These are phyloP conservation scores for Petrocephalus microphthalmus DNA, from an alignment of 2,113 vertebrate species.

Conservation along the genomic window DNA sequence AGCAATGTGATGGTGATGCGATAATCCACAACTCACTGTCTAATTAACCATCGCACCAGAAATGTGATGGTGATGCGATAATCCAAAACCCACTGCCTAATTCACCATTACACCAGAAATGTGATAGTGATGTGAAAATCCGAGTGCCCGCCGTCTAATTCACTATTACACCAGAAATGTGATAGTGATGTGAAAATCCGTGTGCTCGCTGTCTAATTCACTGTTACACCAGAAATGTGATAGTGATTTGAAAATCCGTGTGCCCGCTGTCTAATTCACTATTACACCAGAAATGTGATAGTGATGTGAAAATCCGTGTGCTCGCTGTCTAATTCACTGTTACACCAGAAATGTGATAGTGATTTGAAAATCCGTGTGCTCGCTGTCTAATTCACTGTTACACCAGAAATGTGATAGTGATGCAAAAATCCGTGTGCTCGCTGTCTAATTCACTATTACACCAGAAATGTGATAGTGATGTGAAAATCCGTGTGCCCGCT, in stretches of 20 bases:
- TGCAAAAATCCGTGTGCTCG: background rate
- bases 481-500: background rate
- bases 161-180: background rate
- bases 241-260: background rate
- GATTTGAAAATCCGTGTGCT: background rate
- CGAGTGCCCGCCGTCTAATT: background rate
- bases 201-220: background rate
- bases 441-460: no score
- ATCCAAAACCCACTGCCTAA: background rate
- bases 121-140: no score
- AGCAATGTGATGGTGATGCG: background rate
- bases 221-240: background rate
- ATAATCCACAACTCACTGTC: background rate
- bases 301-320: no score
- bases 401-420: background rate
- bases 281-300: no score
- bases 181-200: background rate
- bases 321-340: background rate
- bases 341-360: background rate
- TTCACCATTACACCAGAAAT: no score
- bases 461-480: no score
- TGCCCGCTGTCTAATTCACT: no score
- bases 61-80: background rate
- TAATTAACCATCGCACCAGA: background rate
- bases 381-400: background rate